Percentiles rank a stretch among this genome's conserved stretches.
Conservation (phyloP, 2,113 vertebrate genomes). For the Tetrao urogallus region DNA sequence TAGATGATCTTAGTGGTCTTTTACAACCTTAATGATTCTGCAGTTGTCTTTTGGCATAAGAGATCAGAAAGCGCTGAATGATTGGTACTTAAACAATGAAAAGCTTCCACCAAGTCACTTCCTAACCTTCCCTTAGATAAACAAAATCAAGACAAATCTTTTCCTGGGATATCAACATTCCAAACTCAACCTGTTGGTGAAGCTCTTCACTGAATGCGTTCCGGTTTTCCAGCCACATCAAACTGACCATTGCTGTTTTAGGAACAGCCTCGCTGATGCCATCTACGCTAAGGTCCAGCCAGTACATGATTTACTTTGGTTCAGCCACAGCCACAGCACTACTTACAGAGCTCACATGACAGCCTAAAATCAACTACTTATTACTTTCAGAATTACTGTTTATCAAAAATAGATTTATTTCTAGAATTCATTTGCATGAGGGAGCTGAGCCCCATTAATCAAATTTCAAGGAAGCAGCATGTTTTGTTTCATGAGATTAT, state of each 20-base stretch:
- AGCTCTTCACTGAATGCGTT: not conserved
- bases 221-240: not conserved
- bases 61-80: not conserved
- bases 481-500: not conserved
- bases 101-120: not conserved
- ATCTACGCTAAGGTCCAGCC: not conserved
- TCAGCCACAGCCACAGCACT: not conserved
- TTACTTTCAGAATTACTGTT: not conserved
- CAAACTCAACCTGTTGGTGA: not conserved
- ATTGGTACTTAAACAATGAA: not conserved
- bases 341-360: not conserved
- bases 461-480: not conserved
- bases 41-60: not conserved
- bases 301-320: not conserved
- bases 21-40: too few species aligned
- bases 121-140: not conserved
- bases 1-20: too few species aligned
- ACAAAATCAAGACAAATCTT: not conserved
- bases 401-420: not conserved
- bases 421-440: not conserved
- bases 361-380: not conserved
- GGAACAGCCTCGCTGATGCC: not conserved
- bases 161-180: not conserved
- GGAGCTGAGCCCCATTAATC: not conserved
- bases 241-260: rapidly evolving